Base-by-base conservation (phyloP, 2,888 invertebrate species). In the Hypomecis atomaria region DNA sequence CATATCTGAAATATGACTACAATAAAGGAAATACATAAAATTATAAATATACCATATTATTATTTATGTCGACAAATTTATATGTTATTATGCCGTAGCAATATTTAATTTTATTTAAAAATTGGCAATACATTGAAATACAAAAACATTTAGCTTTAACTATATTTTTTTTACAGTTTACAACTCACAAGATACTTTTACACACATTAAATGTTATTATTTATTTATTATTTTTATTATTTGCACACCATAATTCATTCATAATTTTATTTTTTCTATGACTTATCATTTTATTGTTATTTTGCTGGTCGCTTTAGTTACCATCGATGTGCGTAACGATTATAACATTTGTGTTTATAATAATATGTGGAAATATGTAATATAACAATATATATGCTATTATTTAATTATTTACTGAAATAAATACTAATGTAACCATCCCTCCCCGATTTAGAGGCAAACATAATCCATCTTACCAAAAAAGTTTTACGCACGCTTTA, bases 231-330 rank as follows among this genome's bases (percentile, higher is more conserved):
- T 84, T 68, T 57, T 6, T 88, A 88, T 91, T 79, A 85, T 90
- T 90, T 91, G 90, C 91, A 87, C 88, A 79, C 76, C 90, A 87
- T 83, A 55, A 43, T 72, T 79, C 87, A 85, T 85, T 73, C 85
- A 86, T 88, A 78, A 65, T 75, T 54, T 52, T 72, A 67, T 55
- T 71, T 62, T 64, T 64, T 71, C 72, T 43, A 62, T 66, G 74
- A 64, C 23, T 72, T 77, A 76, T 73, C 75, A 78, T 78, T 78
- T 73, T 79, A 78, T 80, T 77, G 78, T 82, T 79, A 79, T 78
- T 80, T 86, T 85, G 89, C 88, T 79, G 74, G 77, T 84, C 69
- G 85, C 83, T 83, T 84, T 82, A 83, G 80, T 82, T 85, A 81
- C 77, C 86, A 83, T 82, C 45, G 38, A 42, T 43, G 79, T 65